Base-by-base conservation (phyloP, 1,140 invertebrate species). In the Panagrolaimus sp. region DNA sequence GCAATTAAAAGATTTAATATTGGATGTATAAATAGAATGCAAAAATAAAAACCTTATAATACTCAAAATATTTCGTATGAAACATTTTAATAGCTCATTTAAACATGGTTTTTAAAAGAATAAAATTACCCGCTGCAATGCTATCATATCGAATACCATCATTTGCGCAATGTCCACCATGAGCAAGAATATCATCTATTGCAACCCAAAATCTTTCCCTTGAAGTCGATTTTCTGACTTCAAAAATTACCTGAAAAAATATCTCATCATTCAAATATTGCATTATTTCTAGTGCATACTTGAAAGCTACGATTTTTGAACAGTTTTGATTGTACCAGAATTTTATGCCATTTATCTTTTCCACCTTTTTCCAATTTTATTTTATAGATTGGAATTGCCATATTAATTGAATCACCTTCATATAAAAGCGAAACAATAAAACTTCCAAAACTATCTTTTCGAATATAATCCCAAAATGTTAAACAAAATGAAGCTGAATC, bases 341-440 rank as follows among this genome's bases (percentile, higher is more conserved):
- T 57, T 57, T 57, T 27, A 8, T 13, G 20, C 51, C 51, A 57
- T 16, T 57, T 57, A 25, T 57, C 20, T 20, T 57, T 57, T 11
- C 27, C 9, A 20, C 20, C 27, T 2, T 27, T 20, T 57, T 57
- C 51, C 11, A 57, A 11, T 27, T 20, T 23, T 27, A 11, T 16
- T 16, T 53, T 31, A 16, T 76, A 74, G 20, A 75, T 43, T 14
- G 66, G 66, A 14, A 71, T 43, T n/a, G 71, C 72, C 31, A 64
- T 48, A 38, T 70, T 62, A 13, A 62, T 13, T 20, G 65, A 66
- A 44, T 72, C 51, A 7, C 44, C 68, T 45, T 72, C 71, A 48
- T 67, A 72, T 31, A 73, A 47, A 11, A 72, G 13, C 62, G 61
- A 74, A 11, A 72, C 23, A 20, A 69, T 72, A 5, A 72, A 73